Conservation (phyloP, 2,888 invertebrate species). For the Diaphora mendica region DNA sequence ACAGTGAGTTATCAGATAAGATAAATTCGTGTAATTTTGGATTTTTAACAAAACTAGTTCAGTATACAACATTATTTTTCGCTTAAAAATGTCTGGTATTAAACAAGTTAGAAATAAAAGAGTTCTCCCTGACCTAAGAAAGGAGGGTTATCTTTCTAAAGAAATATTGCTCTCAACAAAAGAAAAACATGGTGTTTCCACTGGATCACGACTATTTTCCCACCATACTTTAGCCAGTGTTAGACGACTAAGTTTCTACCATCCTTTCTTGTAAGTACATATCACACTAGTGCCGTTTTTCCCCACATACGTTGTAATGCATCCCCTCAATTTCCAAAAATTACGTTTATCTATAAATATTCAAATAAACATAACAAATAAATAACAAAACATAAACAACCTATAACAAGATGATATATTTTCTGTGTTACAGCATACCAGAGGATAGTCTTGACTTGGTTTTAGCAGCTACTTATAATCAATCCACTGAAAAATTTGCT, state of each 20-base stretch:
- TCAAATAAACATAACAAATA: too few species aligned
- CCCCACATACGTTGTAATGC: background rate
- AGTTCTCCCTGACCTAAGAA: conserved; percentile 75
- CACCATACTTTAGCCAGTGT: conserved; percentile 88
- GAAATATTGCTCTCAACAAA: conserved; percentile 74
- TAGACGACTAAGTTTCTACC: conserved; percentile 78
- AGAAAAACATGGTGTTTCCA: conserved; percentile 73
- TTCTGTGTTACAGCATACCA: conserved; percentile 79
- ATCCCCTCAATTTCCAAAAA: background rate
- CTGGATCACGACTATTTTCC: conserved; percentile 85
- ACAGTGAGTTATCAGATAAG: background rate
- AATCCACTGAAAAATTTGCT: conserved; percentile 88
- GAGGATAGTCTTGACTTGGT: conserved; percentile 90
- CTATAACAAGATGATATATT: background rate
- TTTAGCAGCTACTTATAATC: conserved; percentile 89
- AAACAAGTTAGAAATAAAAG: conserved; percentile 79
- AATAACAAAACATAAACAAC: background rate
- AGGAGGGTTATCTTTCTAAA: conserved; percentile 75
- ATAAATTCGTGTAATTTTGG: conserved; percentile 15
- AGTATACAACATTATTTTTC: background rate
- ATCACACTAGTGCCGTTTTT: background rate
- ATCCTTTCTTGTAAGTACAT: conserved; percentile 76
- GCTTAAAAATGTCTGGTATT: conserved; percentile 58
- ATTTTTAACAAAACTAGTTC: background rate
- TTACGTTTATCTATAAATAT: background rate